Conservation (phyloP, 1,140 invertebrate genomes). For the Asbolus verrucosus region DNA sequence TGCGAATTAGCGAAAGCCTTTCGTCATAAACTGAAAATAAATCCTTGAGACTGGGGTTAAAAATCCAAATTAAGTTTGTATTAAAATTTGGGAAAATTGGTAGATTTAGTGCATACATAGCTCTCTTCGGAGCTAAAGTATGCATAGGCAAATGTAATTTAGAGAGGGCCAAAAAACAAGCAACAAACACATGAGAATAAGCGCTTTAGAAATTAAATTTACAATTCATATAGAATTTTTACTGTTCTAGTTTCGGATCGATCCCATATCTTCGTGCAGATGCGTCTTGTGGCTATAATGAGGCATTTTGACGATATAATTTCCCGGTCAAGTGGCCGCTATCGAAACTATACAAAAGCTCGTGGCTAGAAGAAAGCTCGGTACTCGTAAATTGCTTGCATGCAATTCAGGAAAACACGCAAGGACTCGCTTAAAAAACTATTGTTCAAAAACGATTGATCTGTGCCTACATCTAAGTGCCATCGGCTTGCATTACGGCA, state of each 20-base stretch:
- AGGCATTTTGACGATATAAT: slow-evolving; percentile 20
- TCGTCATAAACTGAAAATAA: too few relatives aligned
- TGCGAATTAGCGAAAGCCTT: too few relatives aligned
- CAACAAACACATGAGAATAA: background rate
- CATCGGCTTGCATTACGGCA: slow-evolving; percentile 18
- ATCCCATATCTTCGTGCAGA: slow-evolving; percentile 1
- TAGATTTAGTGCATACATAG: too few relatives aligned
- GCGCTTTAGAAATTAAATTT: slow-evolving; percentile 14
- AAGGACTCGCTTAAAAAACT: slow-evolving; percentile 8
- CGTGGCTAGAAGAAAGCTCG: slow-evolving; percentile 17
- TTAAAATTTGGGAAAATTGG: too few relatives aligned
- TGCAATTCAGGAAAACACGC: slow-evolving; percentile 34
- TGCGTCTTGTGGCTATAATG: slow-evolving; percentile 30
- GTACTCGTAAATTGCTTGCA: slow-evolving; percentile 13
- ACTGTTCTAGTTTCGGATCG: too few relatives aligned
- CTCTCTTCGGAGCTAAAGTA: too few relatives aligned
- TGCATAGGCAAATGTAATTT: too few relatives aligned
- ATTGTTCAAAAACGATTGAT: slow-evolving; percentile 22
- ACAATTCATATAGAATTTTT: slow-evolving; percentile 8
- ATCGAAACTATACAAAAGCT: slow-evolving; percentile 19
- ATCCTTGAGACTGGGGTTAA: too few relatives aligned
- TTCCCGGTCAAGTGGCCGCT: slow-evolving; percentile 29
- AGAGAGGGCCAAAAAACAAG: background rate
- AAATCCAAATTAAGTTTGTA: too few relatives aligned
- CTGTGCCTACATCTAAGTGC: slow-evolving; percentile 30